Percentiles rank a stretch among this genome's conserved stretches.
Conservation (phyloP, 1,140 invertebrate genomes). For the Pemphigus obesinymphae region DNA sequence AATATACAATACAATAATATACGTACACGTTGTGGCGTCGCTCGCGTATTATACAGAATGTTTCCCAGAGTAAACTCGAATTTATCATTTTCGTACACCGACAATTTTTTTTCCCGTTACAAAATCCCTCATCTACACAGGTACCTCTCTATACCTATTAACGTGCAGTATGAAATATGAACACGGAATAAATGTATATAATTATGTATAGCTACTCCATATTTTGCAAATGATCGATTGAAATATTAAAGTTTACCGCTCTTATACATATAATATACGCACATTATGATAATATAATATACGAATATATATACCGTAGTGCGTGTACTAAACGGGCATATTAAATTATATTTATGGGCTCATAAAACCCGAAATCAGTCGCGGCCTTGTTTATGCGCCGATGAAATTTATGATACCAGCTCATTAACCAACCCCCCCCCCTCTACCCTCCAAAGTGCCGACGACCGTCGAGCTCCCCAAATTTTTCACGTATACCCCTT, state of each 20-base stretch:
- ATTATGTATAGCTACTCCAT: background rate
- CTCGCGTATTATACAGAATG: background rate
- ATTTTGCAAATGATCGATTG: conserved; percentile 30
- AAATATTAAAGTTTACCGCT: conserved; percentile 11
- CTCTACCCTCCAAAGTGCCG: background rate
- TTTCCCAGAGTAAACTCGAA: background rate
- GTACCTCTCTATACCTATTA: too few species aligned
- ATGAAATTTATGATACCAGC: conserved; percentile 26
- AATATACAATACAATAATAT: background rate
- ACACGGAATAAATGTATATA: background rate
- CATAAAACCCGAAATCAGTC: conserved; percentile 39
- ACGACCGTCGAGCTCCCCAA: background rate
- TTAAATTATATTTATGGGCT: conserved; percentile 39
- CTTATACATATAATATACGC: background rate
- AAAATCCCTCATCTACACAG: background rate
- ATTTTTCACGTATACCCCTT: conserved; percentile 21
- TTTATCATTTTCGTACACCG: background rate
- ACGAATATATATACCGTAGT: background rate
- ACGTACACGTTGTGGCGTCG: background rate
- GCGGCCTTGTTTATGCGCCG: conserved; percentile 30
- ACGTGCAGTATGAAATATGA: too few species aligned
- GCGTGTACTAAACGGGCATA: conserved; percentile 36
- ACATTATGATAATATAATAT: background rate
- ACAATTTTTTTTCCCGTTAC: background rate
- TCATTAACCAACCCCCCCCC: background rate